Base-by-base conservation (phyloP, 2,888 invertebrate species). In the Melanchra persicariae region DNA sequence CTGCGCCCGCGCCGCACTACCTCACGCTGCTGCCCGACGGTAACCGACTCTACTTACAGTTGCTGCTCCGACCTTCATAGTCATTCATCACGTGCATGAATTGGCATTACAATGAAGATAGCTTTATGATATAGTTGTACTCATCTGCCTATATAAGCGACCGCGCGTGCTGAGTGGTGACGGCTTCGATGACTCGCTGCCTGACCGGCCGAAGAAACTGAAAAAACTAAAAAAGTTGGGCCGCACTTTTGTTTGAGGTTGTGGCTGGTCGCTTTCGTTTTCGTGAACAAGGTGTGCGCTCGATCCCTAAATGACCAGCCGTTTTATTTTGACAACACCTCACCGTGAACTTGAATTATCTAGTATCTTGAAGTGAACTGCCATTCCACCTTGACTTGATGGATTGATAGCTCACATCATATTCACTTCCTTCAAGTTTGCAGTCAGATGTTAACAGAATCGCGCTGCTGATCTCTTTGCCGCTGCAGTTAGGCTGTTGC, bases 1-100 rank as follows among this genome's bases (percentile, higher is more conserved):
- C 93, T 26, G 88, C 91, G 74, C 92, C 93, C 19, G 88, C 91
- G 76, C 93, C 93, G 40, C 93, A 94, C 77, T 96, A 96, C 83
- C 94, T 96, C 86, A 94, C 95, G 1, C 88, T 96, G 30, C 91
- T 96, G 7, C 91, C 90, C 22, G 95, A 95, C 82, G 96, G 96
- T 96, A 79, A 61, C 40, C 40, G 15, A 0, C n/a, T n/a, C 30
- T n/a, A n/a, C 4, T 19, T 45, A 8, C 8, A 8, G 19, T 19
- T 45, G 40, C 1, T 40, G 9, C 40, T 5, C 40, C 17, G 30
- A 59, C 43, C 34, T 34, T 59, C 49, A 43, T 43, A 19, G 10
- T 43, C 65, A 59, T 37, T 61, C 30, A 37, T 47, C 58, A 60
- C 43, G 37, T 45, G 74, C 74, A 75, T 75, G 74, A n/a, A 40